Evolutionary conservation across 2,888 invertebrate species (phyloP).

Genomic region (Plemyria rubiginata): DNA sequence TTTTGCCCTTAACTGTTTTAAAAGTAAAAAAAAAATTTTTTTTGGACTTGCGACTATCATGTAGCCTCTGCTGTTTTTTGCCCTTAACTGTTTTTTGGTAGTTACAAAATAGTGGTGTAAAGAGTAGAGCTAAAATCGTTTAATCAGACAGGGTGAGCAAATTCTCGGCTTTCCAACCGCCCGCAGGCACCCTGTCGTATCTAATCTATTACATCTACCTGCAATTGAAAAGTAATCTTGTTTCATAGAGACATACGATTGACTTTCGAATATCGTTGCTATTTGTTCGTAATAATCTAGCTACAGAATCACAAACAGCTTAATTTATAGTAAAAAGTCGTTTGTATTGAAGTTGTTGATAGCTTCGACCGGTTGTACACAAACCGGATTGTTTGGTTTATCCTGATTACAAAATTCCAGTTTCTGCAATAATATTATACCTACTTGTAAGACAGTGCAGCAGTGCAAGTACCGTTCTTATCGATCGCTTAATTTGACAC

Average conservation of each 20-base stretch:
- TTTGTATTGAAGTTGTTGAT: constrained; percentile 25
- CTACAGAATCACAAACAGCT: constrained; percentile 13
- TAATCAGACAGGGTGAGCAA: constrained; percentile 2
- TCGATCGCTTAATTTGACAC: too few relatives aligned
- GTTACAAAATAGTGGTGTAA: too few relatives aligned
- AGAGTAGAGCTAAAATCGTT: neutral
- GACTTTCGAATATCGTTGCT: constrained; percentile 18
- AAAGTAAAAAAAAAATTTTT: too few relatives aligned
- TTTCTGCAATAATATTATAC: constrained; percentile 14
- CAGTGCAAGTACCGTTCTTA: too few relatives aligned
- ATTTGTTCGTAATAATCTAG: constrained; percentile 9
- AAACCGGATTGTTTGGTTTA: constrained; percentile 20
- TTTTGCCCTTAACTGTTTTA: too few relatives aligned
- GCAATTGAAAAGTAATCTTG: constrained; percentile 7
- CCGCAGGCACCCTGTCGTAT: neutral
- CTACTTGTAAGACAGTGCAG: constrained; percentile 5
- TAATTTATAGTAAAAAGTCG: constrained; percentile 25
- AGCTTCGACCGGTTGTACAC: constrained; percentile 9
- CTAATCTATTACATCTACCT: constrained; percentile 7
- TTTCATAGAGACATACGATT: constrained; percentile 12
- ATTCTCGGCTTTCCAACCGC: constrained; percentile 3
- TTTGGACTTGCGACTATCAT: too few relatives aligned
- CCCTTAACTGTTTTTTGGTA: too few relatives aligned
- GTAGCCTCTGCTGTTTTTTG: too few relatives aligned
- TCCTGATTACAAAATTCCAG: constrained; percentile 29